Percentiles rank a stretch among this genome's conserved stretches.
These are phyloP conservation scores for Drosophila setifemur DNA, from an alignment of 1,140 invertebrate species.

Conservation along the genomic window DNA sequence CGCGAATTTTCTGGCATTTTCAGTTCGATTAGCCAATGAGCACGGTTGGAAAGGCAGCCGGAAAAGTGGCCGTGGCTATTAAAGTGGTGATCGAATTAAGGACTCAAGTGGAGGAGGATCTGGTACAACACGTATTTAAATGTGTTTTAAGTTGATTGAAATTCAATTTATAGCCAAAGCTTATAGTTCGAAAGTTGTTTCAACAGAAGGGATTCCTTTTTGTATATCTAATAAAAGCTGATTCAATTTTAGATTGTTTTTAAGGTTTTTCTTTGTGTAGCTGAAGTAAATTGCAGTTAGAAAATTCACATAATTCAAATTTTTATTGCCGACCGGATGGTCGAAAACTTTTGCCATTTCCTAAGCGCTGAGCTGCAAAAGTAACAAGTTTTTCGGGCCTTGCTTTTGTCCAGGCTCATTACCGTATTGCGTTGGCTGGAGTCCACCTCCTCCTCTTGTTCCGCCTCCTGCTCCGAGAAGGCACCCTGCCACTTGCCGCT, in stretches of 20 bases:
- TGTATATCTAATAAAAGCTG: no score
- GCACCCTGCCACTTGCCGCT: conserved; percentile 15
- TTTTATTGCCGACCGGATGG: conserved; percentile 72
- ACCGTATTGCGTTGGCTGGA: conserved; percentile 60
- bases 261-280: not conserved
- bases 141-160: no score
- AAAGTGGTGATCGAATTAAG: not conserved
- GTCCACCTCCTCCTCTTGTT: not conserved
- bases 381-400: conserved; percentile 38
- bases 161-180: no score
- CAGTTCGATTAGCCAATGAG: conserved; percentile 10
- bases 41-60: not conserved
- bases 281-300: conserved; percentile 38
- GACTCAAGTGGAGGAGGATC: no score
- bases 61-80: not conserved
- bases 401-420: conserved; percentile 49
- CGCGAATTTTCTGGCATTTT: conserved; percentile 7
- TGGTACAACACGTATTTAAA: no score
- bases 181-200: no score
- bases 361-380: conserved; percentile 44
- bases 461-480: conserved; percentile 3
- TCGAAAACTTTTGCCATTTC: conserved; percentile 73
- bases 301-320: conserved; percentile 64
- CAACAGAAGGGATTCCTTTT: no score
- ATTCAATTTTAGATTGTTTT: no score